These are phyloP conservation scores for Clistopyga incitator DNA, from an alignment of 2,888 invertebrate species.

Conservation along the genomic window DNA sequence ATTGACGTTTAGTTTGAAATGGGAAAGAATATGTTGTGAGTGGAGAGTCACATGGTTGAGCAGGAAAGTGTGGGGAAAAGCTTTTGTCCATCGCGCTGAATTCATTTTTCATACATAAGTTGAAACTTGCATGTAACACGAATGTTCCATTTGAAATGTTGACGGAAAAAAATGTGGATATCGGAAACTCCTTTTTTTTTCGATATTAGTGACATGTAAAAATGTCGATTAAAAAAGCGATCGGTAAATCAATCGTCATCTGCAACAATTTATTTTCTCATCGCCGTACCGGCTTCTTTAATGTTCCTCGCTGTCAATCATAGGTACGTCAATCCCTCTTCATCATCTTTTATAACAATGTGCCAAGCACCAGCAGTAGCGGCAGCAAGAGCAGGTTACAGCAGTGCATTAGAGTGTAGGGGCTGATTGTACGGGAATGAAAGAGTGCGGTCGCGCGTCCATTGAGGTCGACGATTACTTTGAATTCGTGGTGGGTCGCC, in stretches of 20 bases:
- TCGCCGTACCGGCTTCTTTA: slow-evolving; percentile 28
- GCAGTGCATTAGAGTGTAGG: slow-evolving; percentile 47
- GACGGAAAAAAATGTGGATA: neutral
- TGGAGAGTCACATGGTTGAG: neutral
- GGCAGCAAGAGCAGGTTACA: slow-evolving; percentile 23
- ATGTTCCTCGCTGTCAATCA: slow-evolving; percentile 49
- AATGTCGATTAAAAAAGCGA: neutral
- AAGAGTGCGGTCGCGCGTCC: slow-evolving; percentile 66
- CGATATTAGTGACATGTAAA: neutral
- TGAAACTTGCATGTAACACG: neutral
- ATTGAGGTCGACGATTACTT: slow-evolving; percentile 60
- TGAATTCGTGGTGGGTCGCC: slow-evolving; percentile 56
- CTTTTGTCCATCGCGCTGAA: neutral
- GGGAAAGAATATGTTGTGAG: slow-evolving; percentile 12
- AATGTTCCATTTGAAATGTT: neutral
- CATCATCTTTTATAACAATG: slow-evolving; percentile 50
- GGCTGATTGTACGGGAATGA: slow-evolving; percentile 64
- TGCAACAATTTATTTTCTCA: slow-evolving; percentile 28
- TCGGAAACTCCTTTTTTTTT: neutral
- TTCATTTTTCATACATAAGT: neutral
- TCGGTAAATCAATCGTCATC: neutral
- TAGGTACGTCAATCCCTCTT: slow-evolving; percentile 44
- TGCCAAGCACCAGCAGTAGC: slow-evolving; percentile 17
- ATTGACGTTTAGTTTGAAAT: slow-evolving; percentile 11
- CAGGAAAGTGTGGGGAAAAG: neutral